Evolutionary conservation across 2,888 invertebrate species (phyloP), one percentile per base, ranked within the genome.

Genomic region (Peribatodes rhomboidaria): DNA sequence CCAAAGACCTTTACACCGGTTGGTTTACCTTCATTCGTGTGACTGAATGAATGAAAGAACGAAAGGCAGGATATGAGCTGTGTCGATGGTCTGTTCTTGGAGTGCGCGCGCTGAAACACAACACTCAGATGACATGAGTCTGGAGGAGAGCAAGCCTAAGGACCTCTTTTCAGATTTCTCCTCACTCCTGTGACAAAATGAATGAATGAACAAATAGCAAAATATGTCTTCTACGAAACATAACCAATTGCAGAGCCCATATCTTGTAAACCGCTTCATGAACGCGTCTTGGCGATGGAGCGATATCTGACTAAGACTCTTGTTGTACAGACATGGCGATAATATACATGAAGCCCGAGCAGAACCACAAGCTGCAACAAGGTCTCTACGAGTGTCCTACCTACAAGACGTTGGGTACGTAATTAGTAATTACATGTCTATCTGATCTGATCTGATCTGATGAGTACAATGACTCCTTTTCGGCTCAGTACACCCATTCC

Each of bases 81-180:
- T 68, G 94, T 96, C 46, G 93, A 94, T 59, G 96, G 96, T 0
- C 81, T 97, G 64, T 97, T 93, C 84, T 83, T 97, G 54, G 97
- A 97, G 84, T 97, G 97, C 0, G 96, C 96, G n/a, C 90, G 96
- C 42, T 97, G 97, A 97, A 95, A 96, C 81, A 75, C n/a, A n/a
- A n/a, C n/a, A n/a, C n/a, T n/a, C 82, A 49, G 84, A 92, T 0
- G 93, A 87, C 74, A 87, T 92, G 81, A 63, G 86, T 0, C 85
- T 96, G 0, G 94, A 94, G 37, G 96, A 96, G 81, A 95, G 95
- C 47, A 80, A 87, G 0, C 94, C 95, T 0, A 96, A 96, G 79
- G 95, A 97, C 77, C n/a, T n/a, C 89, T 46, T 1, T 46, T 22
- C 22, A 22, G 7, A 20, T 31, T n/a, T 2, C 9, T 10, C 18